These are phyloP conservation scores for Zoanthus gigantus DNA, from an alignment of 92 coral and sea anemone species.

Conservation along the genomic window DNA sequence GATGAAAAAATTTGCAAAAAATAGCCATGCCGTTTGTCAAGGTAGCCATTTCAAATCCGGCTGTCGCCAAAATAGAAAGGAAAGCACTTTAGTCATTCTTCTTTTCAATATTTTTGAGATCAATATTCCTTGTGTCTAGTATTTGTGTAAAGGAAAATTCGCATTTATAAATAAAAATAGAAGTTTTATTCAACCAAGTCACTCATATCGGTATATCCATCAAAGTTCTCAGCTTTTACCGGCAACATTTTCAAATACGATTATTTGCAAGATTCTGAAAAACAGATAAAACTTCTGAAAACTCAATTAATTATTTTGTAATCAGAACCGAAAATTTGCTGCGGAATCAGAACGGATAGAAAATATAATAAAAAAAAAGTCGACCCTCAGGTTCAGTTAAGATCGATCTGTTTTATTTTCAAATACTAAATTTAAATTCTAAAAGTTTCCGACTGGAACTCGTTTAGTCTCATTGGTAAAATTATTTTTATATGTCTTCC, in stretches of 20 bases:
- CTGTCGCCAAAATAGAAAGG: neutral
- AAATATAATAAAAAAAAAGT: too few relatives aligned
- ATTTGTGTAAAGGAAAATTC: too few relatives aligned
- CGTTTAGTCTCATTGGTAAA: neutral
- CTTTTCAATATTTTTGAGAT: neutral
- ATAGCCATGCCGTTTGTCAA: neutral
- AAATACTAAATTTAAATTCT: neutral
- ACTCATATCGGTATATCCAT: too few relatives aligned
- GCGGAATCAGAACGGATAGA: neutral
- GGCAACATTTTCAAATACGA: neutral
- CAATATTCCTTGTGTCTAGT: neutral
- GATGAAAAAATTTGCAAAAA: conserved; percentile 1
- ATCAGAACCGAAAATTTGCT: neutral
- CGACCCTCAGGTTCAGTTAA: neutral
- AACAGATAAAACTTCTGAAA: neutral
- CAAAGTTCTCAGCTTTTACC: too few relatives aligned
- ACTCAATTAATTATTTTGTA: neutral
- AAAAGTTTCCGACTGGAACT: neutral
- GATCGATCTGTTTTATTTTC: neutral
- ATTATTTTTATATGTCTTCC: neutral
- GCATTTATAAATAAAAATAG: too few relatives aligned
- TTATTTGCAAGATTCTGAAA: neutral
- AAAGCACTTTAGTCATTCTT: neutral
- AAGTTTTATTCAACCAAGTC: too few relatives aligned
- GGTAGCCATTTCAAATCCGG: neutral